Conservation (phyloP, 2,888 invertebrate species). For the Dimorphilus gyrociliatus region DNA sequence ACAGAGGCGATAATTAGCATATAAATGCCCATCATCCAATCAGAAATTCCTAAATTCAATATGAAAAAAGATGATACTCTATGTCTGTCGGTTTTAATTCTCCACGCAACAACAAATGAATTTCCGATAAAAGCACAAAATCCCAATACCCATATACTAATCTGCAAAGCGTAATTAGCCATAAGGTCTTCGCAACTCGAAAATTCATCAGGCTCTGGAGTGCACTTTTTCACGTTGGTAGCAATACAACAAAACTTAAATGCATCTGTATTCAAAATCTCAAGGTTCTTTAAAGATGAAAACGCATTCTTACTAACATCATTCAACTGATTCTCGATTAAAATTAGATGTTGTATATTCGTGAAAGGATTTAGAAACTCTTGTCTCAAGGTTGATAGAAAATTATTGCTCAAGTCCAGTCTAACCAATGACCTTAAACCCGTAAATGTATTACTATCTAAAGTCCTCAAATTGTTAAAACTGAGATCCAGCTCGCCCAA, state of each 20-base stretch:
- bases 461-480: constrained; percentile 6
- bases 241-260: constrained; percentile 29
- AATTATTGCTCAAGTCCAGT: constrained; percentile 8
- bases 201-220: constrained; percentile 12
- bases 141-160: constrained; percentile 48
- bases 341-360: constrained; percentile 4
- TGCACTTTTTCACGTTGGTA: constrained; percentile 15
- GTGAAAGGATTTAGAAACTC: constrained; percentile 2
- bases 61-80: constrained; percentile 42
- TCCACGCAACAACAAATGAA: constrained; percentile 34
- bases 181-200: constrained; percentile 15
- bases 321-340: constrained; percentile 6
- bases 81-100: constrained; percentile 40
- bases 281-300: constrained; percentile 4
- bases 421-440: constrained; percentile 7
- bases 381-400: constrained; percentile 1
- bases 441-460: constrained; percentile 4
- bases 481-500: constrained; percentile 10
- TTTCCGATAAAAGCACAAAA: constrained; percentile 46
- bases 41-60: constrained; percentile 46
- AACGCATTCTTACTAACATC: constrained; percentile 8
- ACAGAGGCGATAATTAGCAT: constrained; percentile 45
- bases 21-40: constrained; percentile 48
- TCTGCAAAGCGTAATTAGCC: constrained; percentile 13
- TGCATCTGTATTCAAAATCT: constrained; percentile 16